phyloP scores from a whole-genome alignment of 1,140 invertebrate species.

The Drosophila nikananu region DNA sequence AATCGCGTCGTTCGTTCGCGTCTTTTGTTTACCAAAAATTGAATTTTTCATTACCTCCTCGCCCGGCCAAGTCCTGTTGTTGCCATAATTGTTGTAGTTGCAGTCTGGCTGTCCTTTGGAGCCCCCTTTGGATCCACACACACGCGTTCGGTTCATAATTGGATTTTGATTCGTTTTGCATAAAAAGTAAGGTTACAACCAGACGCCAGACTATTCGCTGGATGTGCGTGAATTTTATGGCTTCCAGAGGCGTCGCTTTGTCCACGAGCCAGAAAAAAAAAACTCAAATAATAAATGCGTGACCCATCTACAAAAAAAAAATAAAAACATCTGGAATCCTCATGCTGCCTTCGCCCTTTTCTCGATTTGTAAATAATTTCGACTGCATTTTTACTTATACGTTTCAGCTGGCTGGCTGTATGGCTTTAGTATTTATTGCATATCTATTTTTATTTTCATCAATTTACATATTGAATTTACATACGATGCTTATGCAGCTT shows the following conservation, averaged over 20 bases:
- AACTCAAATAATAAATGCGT: slow-evolving; percentile 22
- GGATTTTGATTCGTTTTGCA: slow-evolving; percentile 66
- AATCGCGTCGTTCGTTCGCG: slow-evolving; percentile 41
- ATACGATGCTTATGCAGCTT: slow-evolving; percentile 49
- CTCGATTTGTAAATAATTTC: slow-evolving; percentile 44
- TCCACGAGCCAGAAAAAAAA: slow-evolving; percentile 13
- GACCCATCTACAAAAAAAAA: slow-evolving; percentile 18
- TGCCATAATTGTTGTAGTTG: slow-evolving; percentile 17
- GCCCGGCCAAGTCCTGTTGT: slow-evolving; percentile 31
- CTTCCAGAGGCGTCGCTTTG: slow-evolving; percentile 46
- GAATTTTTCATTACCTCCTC: slow-evolving; percentile 55
- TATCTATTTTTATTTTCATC: slow-evolving; percentile 31
- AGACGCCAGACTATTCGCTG: slow-evolving; percentile 49
- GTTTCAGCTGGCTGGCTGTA: slow-evolving; percentile 3
- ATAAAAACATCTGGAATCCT: slow-evolving; percentile 27
- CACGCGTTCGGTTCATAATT: slow-evolving; percentile 56
- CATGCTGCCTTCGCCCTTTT: slow-evolving; percentile 1
- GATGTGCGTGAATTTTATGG: slow-evolving; percentile 34
- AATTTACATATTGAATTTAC: slow-evolving; percentile 54
- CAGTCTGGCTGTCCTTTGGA: slow-evolving; percentile 15
- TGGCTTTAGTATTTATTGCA: slow-evolving; percentile 52
- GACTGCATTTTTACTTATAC: slow-evolving; percentile 45
- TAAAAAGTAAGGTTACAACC: slow-evolving; percentile 52
- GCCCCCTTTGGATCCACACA: slow-evolving; percentile 3
- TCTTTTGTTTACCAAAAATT: slow-evolving; percentile 63